Percentiles rank a stretch among this genome's conserved stretches.
Conservation (phyloP, 1,140 invertebrate genomes). For the Pseudomyrmex dendroicus region DNA sequence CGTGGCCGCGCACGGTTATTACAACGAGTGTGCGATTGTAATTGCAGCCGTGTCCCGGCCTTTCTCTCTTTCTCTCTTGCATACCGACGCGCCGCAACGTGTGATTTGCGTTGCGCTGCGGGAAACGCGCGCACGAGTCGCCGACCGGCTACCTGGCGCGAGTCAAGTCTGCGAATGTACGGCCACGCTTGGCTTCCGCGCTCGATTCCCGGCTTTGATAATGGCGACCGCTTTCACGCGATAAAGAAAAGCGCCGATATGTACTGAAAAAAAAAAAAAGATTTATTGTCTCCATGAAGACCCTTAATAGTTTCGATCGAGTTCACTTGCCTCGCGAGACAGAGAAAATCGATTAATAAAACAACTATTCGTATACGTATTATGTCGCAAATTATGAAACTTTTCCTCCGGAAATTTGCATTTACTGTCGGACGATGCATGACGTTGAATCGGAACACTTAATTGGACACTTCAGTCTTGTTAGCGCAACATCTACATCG, state of each 20-base stretch:
- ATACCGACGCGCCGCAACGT: constrained; percentile 56
- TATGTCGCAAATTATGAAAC: constrained; percentile 1
- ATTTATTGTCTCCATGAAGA: background rate
- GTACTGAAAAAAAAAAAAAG: background rate
- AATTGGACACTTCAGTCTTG: constrained; percentile 34
- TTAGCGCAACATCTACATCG: constrained; percentile 31
- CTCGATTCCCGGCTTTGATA: constrained; percentile 61
- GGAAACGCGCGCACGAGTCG: constrained; percentile 39
- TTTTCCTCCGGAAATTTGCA: constrained; percentile 1
- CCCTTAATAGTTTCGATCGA: background rate
- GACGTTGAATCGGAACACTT: constrained; percentile 27
- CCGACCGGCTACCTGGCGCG: constrained; percentile 60
- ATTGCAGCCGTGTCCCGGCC: constrained; percentile 57
- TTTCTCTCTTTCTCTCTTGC: constrained; percentile 25
- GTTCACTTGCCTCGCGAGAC: background rate
- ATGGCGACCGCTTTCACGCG: constrained; percentile 43
- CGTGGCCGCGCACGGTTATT: constrained; percentile 67
- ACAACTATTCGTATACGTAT: background rate
- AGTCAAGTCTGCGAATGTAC: constrained; percentile 9
- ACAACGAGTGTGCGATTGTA: constrained; percentile 66
- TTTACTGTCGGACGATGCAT: background rate
- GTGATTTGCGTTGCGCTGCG: constrained; percentile 66
- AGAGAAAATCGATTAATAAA: background rate
- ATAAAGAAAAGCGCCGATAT: constrained; percentile 17
- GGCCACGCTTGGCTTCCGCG: constrained; percentile 8